Base-by-base conservation (phyloP, 2,888 invertebrate species). In the Hydraecia micacea region DNA sequence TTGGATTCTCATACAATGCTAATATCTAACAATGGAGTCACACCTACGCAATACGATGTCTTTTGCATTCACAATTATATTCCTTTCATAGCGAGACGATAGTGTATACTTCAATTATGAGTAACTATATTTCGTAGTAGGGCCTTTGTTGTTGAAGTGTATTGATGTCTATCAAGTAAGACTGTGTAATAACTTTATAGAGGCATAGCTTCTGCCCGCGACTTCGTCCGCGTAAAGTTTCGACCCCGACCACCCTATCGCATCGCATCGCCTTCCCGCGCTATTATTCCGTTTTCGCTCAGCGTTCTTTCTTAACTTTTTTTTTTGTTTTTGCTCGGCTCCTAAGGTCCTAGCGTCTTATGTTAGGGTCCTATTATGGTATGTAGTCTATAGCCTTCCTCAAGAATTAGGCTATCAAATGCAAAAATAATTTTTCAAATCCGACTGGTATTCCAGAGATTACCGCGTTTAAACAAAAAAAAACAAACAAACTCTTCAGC, bases 21-120 rank as follows among this genome's bases (percentile, higher is more conserved):
- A 73, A 73, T 76, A 66, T 77, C 73, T 70, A 76, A 85, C 85
- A 87, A 80, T 87, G 72, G 60, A 75, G 32, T 70, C 62, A 75
- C 85, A 71, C 87, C 85, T 85, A 87, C 85, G 63, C 81, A n/a
- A 78, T 83, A 28, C 46, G 32, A 58, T 74, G 67, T 71, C 74
- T 80, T 80, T 85, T 85, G 85, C 77, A 77, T 77, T 55, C 70
- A 72, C 42, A 80, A 75, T 77, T 77, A 75, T 77, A 42, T 52
- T 68, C 77, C 85, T 87, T 85, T 85, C 75, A 62, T 60, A 67
- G 62, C 62, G 39, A 66, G n/a, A 65, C 74, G 32, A 55, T 63
- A 73, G 8, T 58, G 9, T 72, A 69, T 74, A 36, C 66, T 68
- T 66, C 55, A 55, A 68, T 83, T 72, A 49, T n/a, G 4, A 32